These are phyloP conservation scores for Drosophila subobscura DNA, from an alignment of 1,140 invertebrate genomes.

Conservation along the genomic window DNA sequence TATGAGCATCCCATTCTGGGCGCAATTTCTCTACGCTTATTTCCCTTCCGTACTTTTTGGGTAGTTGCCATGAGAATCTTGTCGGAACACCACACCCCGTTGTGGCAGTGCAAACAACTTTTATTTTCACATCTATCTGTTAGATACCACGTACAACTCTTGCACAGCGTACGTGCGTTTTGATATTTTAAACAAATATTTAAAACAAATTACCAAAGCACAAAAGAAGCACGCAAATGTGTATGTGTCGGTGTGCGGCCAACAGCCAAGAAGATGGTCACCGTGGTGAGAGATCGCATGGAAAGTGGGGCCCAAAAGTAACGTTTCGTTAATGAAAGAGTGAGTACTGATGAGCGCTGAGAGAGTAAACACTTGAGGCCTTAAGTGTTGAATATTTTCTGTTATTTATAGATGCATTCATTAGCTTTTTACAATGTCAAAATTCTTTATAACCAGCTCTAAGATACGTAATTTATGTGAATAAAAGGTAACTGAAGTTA, in stretches of 20 bases:
- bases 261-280: slow-evolving; percentile 34
- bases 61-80: slow-evolving; percentile 60
- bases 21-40: slow-evolving; percentile 28
- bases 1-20: slow-evolving; percentile 15
- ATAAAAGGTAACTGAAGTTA: too few species aligned
- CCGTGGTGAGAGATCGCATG: slow-evolving; percentile 25
- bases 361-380: too few species aligned
- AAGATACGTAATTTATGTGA: too few species aligned
- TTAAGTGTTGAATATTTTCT: too few species aligned
- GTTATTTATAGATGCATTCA: too few species aligned
- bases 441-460: too few species aligned
- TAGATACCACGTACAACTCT: slow-evolving; percentile 73
- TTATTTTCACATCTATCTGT: slow-evolving; percentile 80
- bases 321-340: background rate
- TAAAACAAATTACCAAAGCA: slow-evolving; percentile 79
- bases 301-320: slow-evolving; percentile 3
- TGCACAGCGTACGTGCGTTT: slow-evolving; percentile 69
- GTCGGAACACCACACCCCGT: slow-evolving; percentile 15
- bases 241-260: background rate
- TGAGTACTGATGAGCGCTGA: too few species aligned
- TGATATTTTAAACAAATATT: slow-evolving; percentile 80
- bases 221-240: slow-evolving; percentile 68
- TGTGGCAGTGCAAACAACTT: slow-evolving; percentile 59
- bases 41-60: slow-evolving; percentile 16
- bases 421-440: too few species aligned